Percentiles rank a stretch among this genome's conserved stretches.
Evolutionary conservation across 2,888 invertebrate genomes (phyloP).

Genomic region (Chrysolina oricalcia): DNA sequence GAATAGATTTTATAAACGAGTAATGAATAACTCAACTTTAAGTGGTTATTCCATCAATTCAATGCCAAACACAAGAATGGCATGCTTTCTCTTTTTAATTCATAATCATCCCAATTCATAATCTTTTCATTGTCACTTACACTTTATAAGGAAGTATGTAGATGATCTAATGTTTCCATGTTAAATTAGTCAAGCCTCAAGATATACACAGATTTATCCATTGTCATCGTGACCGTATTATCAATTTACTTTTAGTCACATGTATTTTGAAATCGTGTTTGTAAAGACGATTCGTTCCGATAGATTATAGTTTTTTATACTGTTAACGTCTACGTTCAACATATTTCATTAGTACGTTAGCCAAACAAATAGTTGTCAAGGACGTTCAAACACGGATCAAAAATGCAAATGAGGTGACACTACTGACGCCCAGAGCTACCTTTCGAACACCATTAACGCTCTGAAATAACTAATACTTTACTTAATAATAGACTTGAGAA

Average conservation of each 20-base stretch:
- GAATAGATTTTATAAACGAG: not conserved
- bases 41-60: conserved; percentile 24
- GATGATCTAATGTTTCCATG: conserved; percentile 42
- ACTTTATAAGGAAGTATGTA: conserved; percentile 50
- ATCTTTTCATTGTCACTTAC: conserved; percentile 51
- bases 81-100: conserved; percentile 39
- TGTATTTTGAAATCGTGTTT: conserved; percentile 12
- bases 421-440: conserved; percentile 29
- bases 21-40: conserved; percentile 26
- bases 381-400: conserved; percentile 31
- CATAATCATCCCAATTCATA: conserved; percentile 46
- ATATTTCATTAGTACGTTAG: conserved; percentile 25
- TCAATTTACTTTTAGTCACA: not conserved
- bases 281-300: conserved; percentile 10
- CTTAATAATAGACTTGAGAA: conserved; percentile 12
- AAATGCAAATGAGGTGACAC: conserved; percentile 35
- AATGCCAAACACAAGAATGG: conserved; percentile 20
- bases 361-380: conserved; percentile 35
- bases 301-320: conserved; percentile 9
- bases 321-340: conserved; percentile 15
- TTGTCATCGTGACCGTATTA: conserved; percentile 25
- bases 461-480: conserved; percentile 10
- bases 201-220: conserved; percentile 26
- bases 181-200: conserved; percentile 36
- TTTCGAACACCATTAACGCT: conserved; percentile 29